These are phyloP conservation scores for Uloborus plumipes DNA, from an alignment of 2,888 invertebrate species.

Conservation along the genomic window DNA sequence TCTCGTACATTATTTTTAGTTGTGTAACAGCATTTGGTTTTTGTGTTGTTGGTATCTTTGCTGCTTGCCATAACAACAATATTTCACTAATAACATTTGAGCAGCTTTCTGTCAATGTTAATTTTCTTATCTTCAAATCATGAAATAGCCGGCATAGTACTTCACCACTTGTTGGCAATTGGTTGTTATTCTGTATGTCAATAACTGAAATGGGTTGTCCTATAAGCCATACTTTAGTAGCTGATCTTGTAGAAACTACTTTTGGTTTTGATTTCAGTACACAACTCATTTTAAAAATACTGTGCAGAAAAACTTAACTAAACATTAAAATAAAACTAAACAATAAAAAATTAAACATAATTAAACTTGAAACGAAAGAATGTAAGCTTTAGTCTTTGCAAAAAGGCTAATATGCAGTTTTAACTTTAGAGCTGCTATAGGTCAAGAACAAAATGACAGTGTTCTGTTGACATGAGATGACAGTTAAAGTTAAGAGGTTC, in stretches of 20 bases:
- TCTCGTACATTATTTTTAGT: background rate
- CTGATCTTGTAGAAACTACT: background rate
- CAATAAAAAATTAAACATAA: too few relatives aligned
- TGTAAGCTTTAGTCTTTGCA: background rate
- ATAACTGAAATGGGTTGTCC: background rate
- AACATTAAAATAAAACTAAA: too few relatives aligned
- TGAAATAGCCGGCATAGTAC: constrained; percentile 1
- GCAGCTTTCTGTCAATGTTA: background rate
- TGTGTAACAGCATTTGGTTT: background rate
- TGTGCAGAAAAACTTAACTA: too few relatives aligned
- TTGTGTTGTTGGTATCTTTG: background rate
- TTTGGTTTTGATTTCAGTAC: background rate
- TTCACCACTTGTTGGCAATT: background rate
- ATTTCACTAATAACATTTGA: background rate
- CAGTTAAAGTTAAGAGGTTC: background rate
- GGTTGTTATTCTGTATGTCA: constrained; percentile 1
- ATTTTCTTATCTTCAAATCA: background rate
- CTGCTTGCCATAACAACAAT: background rate
- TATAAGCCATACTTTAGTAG: background rate
- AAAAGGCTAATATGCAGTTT: background rate
- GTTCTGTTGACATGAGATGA: background rate
- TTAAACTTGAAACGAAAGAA: too few relatives aligned
- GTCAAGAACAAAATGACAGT: background rate
- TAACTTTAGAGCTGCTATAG: background rate
- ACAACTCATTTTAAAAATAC: background rate